phyloP scores from a whole-genome alignment of 2,797 vertebrate species.

The Lithobates pipiens region DNA sequence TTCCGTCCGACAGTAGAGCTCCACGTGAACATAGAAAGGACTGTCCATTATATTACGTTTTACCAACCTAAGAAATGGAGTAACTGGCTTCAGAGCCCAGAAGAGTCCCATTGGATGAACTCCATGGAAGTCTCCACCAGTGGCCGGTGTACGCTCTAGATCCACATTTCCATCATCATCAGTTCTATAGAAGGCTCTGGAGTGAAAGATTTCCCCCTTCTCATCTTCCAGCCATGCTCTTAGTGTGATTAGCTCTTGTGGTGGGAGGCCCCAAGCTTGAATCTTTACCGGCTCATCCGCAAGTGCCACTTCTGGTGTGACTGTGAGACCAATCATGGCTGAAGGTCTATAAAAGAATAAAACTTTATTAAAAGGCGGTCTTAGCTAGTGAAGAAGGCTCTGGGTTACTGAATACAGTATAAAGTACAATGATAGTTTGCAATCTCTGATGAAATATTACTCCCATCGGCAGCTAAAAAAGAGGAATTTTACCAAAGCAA shows the following conservation, averaged over 20 bases:
- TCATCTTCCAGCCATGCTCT: conserved; percentile 78
- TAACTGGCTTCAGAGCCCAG: conserved; percentile 79
- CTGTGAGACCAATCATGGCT: conserved; percentile 64
- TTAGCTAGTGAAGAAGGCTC: background rate
- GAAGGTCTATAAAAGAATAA: background rate
- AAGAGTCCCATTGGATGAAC: conserved; percentile 87
- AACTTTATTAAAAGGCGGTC: background rate
- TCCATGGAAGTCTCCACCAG: conserved; percentile 80
- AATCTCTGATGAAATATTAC: no score
- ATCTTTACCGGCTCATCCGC: conserved; percentile 74
- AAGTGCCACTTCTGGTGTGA: conserved; percentile 58
- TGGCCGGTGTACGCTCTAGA: conserved; percentile 65
- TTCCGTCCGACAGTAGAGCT: conserved; percentile 63
- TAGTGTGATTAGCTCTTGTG: conserved; percentile 73
- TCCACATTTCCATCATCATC: conserved; percentile 76
- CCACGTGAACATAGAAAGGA: conserved; percentile 75
- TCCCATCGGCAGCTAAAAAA: no score
- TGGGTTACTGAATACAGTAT: background rate
- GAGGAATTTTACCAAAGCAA: no score
- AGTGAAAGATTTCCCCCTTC: conserved; percentile 73
- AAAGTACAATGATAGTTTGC: background rate
- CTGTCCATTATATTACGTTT: conserved; percentile 78
- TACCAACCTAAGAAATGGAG: conserved; percentile 71
- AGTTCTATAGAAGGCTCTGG: conserved; percentile 75
- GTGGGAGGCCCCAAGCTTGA: conserved; percentile 73